Conservation (phyloP, 1,140 invertebrate species). For the Achatina immaculata region DNA sequence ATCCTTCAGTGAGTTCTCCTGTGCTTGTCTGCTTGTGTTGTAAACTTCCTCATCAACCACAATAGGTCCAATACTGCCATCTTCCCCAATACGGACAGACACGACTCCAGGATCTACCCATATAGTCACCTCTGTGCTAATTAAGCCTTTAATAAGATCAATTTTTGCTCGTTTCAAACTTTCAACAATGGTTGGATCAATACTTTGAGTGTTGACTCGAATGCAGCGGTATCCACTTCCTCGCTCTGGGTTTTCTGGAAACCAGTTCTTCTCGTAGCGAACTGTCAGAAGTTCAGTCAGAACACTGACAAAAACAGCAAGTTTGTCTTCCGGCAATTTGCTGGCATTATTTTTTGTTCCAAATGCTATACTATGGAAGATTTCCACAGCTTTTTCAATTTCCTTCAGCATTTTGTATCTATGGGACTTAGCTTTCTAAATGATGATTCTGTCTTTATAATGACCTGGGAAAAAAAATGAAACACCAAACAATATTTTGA, state of each 20-base stretch:
- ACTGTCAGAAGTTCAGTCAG: constrained; percentile 19
- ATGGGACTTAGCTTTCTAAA: too few species aligned
- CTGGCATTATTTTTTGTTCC: constrained; percentile 31
- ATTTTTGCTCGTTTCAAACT: constrained; percentile 22
- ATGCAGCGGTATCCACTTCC: constrained; percentile 35
- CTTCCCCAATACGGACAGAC: constrained; percentile 34
- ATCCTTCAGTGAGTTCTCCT: not conserved
- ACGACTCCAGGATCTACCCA: constrained; percentile 39
- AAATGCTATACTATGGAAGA: constrained; percentile 38
- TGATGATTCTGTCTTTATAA: not conserved
- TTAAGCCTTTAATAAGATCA: not conserved
- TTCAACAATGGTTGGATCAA: constrained; percentile 28
- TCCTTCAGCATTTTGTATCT: constrained; percentile 35
- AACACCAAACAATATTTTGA: too few species aligned
- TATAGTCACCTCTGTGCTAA: constrained; percentile 24
- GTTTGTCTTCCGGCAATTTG: constrained; percentile 16
- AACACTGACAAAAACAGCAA: constrained; percentile 19
- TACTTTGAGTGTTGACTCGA: constrained; percentile 22
- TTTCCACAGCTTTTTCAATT: constrained; percentile 34
- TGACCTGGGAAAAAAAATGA: too few species aligned
- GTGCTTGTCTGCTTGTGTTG: not conserved
- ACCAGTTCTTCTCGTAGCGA: constrained; percentile 32
- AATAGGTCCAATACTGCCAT: constrained; percentile 32
- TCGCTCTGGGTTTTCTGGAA: constrained; percentile 26
- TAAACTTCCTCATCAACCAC: constrained; percentile 28